Base-by-base conservation (phyloP, 2,888 invertebrate genomes). In the Horisme vitalbata region DNA sequence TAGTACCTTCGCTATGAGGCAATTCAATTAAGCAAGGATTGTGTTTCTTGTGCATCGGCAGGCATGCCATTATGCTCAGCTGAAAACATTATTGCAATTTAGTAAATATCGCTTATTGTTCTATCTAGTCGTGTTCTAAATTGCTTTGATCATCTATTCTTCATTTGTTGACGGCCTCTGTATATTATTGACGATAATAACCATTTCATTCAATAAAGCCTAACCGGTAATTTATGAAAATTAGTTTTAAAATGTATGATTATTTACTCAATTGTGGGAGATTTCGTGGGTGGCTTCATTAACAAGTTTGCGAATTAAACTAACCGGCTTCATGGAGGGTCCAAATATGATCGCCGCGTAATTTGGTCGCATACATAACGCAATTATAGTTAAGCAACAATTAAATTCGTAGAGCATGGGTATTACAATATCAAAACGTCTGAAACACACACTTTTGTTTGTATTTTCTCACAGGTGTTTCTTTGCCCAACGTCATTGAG, bases 391-490 rank as follows among this genome's bases (percentile, higher is more conserved):
- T 64, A 48, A 51, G 69, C 64, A 71, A 55, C 45, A 43, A 74
- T 64, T 59, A 60, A 55, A 59, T 59, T 63, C 60, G 61, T 59
- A 64, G 57, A 65, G 39, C 50, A 52, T 43, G 43, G 46, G 46
- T 43, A 52, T 48, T 55, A 57, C 57, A 57, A 46, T 57, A 57
- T 52, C 60, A 53, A 50, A 56, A 46, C 38, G 52, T 57, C 57
- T 46, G 58, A 68, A 66, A 67, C 52, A 51, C 27, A 46, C 52
- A 74, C 79, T 77, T 82, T 84, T 83, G 84, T 86, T 79, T 76
- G 69, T 60, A 70, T 79, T 73, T 87, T 88, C 88, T 79, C 88
- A 88, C 88, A 87, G 79, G 75, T 83, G 83, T 85, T 83, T 82
- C 76, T 73, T 65, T 75, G 59, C 59, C 49, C 68, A 65, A 68